Evolutionary conservation across 2,797 vertebrate genomes (phyloP), one percentile per base, ranked within the genome.

Genomic region (Eospalax fontanierii): DNA sequence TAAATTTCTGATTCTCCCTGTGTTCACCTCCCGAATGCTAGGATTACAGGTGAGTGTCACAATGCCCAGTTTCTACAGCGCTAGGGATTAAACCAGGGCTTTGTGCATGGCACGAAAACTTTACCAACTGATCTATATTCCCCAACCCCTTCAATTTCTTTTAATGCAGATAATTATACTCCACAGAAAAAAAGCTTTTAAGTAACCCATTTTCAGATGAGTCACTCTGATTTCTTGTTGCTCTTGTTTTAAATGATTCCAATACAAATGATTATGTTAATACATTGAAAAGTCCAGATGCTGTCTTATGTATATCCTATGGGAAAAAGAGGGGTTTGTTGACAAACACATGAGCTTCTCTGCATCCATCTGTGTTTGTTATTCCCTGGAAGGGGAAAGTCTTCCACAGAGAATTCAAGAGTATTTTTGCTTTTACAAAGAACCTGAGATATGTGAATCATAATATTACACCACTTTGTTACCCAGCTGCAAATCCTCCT

Each of bases 401-500:
- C 50, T 24, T 85, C 70, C 82, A n/a, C n/a, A 19, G 50, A 33
- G 24, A 91, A 76, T 85, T 90, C 82, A 74, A 83, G 63, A 73
- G 28, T 30, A 68, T 86, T 88, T 78, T 61, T 73, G 30, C 22
- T 70, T 57, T 86, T 83, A 38, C 75, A 88, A 76, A 85, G 75
- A 90, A 76, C 65, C 84, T 80, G 81, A 26, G 95, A 75, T 38
- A 87, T 96, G 92, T 94, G 94, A 96, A 93, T 96, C 91, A 46
- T 83, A 97, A 85, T 83, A 81, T 57, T 90, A 86, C 1, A 57
- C 57, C 83, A 89, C 80, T 97, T 95, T 93, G 93, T 80, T 96
- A 96, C 95, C 94, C 98, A 98, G 97, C 97, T 97, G 98, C 95
- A 98, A 97, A 96, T 96, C 95, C 93, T 94, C 98, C 82, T n/a